Base-by-base conservation (phyloP, 2,888 invertebrate genomes). In the Dryomyza anilis region DNA sequence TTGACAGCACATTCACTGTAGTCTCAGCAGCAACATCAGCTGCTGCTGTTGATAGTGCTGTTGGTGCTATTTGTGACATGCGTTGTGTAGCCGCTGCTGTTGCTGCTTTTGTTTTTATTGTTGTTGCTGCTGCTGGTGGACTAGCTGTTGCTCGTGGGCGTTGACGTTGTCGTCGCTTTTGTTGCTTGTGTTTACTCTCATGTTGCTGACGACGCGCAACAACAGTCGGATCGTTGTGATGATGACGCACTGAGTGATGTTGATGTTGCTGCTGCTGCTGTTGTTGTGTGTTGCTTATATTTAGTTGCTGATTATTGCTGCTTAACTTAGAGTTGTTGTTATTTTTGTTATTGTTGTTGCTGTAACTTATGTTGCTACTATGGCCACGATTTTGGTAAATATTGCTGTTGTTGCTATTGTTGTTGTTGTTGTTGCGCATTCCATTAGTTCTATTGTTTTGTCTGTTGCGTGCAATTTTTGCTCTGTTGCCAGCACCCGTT, bases 231-330 rank as follows among this genome's bases (percentile, higher is more conserved):
- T 80, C 78, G 75, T 80, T 78, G 70, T 81, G 81, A 76, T 81
- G 81, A 76, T 81, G 81, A 67, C 81, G 77, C 71, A 81, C 78
- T 71, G 75, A 77, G 78, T 81, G 81, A 63, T 78, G 78, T 59
- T 76, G 75, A 69, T 70, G 72, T 65, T 70, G 70, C 62, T 36
- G 55, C 43, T 59, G 59, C 60, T n/a, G n/a, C n/a, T n/a, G n/a
- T n/a, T n/a, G n/a, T 63, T 55, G 66, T 48, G 57, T 67, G 39
- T 63, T 53, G 36, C 67, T 69, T 67, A 70, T 70, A 63, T 67
- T 69, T 67, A 71, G 70, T 69, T 71, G 69, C 65, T 70, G 69
- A 64, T 69, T 78, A 77, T 72, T 76, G 76, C 77, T 79, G 79
- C 76, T 79, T 78, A 79, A 71, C 76, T 75, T 78, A 78, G 66